These are phyloP conservation scores for Drosophila merina DNA, from an alignment of 2,888 invertebrate genomes.

Conservation along the genomic window DNA sequence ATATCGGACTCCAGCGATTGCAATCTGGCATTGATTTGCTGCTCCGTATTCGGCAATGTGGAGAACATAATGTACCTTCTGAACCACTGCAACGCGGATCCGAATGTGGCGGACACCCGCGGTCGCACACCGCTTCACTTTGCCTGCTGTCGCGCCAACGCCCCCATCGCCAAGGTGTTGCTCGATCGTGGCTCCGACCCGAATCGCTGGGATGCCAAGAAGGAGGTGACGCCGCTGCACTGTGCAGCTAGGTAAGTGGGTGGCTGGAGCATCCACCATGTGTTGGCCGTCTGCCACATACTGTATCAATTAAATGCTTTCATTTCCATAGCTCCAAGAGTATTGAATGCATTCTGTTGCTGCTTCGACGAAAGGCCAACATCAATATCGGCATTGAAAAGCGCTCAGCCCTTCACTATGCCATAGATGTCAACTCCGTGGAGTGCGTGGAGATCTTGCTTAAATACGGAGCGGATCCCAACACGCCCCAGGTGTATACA, in stretches of 20 bases:
- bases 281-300: background rate
- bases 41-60: slow-evolving; percentile 77
- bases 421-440: slow-evolving; percentile 90
- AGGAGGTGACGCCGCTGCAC: slow-evolving; percentile 90
- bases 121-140: slow-evolving; percentile 91
- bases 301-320: slow-evolving; percentile 11
- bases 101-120: slow-evolving; percentile 87
- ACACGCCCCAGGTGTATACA: slow-evolving; percentile 92
- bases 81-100: slow-evolving; percentile 84
- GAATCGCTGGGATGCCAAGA: slow-evolving; percentile 89
- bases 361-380: slow-evolving; percentile 90
- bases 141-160: slow-evolving; percentile 90
- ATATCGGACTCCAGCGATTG: slow-evolving; percentile 79
- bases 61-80: slow-evolving; percentile 78
- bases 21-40: slow-evolving; percentile 81
- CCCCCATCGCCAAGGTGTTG: slow-evolving; percentile 89
- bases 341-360: slow-evolving; percentile 85
- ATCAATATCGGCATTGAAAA: slow-evolving; percentile 90
- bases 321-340: slow-evolving; percentile 77
- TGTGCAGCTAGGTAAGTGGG: slow-evolving; percentile 88
- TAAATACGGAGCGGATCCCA: slow-evolving; percentile 91
- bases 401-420: slow-evolving; percentile 92
- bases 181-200: slow-evolving; percentile 89
- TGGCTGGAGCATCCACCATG: slow-evolving; percentile 26
- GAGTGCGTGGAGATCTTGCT: slow-evolving; percentile 90